phyloP scores from a whole-genome alignment of 2,797 vertebrate genomes.

The Rhincodon typus region DNA sequence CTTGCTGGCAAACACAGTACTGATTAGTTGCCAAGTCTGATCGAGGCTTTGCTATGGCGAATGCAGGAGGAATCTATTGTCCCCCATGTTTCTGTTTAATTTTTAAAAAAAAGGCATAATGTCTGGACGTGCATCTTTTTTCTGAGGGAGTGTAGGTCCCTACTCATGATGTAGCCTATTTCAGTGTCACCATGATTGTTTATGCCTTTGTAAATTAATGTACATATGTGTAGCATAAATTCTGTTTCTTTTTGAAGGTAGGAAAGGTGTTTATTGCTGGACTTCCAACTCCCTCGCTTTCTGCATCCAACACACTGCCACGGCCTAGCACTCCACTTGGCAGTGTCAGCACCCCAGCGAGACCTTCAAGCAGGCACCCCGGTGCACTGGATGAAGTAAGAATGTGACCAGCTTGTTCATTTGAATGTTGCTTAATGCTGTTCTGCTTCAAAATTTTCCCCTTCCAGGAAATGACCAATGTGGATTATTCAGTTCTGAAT shows the following conservation, averaged over 20 bases:
- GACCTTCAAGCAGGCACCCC: constrained; percentile 68
- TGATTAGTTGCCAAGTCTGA: no score
- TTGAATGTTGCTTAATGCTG: background rate
- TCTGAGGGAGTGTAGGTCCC: background rate
- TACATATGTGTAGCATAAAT: background rate
- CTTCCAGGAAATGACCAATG: background rate
- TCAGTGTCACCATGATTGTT: background rate
- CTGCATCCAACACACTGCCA: constrained; percentile 65
- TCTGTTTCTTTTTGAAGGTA: constrained; percentile 59
- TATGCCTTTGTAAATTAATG: background rate
- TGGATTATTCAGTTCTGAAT: background rate
- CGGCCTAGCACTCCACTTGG: constrained; percentile 69
- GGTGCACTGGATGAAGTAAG: constrained; percentile 81
- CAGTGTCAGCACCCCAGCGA: constrained; percentile 73
- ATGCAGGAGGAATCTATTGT: no score
- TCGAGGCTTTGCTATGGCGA: no score
- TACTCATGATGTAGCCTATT: background rate
- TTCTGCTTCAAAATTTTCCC: background rate
- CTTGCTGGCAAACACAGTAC: no score
- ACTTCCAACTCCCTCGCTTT: constrained; percentile 71
- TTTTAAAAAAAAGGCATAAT: no score
- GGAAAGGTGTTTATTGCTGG: constrained; percentile 90
- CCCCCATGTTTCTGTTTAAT: no score
- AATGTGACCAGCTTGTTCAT: constrained; percentile 32
- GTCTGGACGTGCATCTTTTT: background rate